A percentile compares a stretch with the other conserved stretches of the same genome.
phyloP scores from a whole-genome alignment of 2,888 invertebrate species.

The Eurytoma adleriae region DNA sequence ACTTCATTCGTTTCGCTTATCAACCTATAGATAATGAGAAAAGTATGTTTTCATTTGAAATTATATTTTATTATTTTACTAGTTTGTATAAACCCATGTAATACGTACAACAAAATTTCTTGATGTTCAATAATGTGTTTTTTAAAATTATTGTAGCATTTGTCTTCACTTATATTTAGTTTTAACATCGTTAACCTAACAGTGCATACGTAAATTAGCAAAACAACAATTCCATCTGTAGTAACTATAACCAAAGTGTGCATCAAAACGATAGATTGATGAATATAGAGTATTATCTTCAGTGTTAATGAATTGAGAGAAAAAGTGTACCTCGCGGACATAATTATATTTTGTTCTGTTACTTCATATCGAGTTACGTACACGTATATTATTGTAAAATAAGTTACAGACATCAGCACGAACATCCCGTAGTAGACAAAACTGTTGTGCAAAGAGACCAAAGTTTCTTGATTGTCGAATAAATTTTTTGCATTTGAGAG shows the following conservation, averaged over 20 bases:
- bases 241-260: neutral
- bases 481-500: neutral
- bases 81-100: neutral
- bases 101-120: constrained; percentile 1
- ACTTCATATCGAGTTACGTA: neutral
- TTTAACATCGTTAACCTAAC: constrained; percentile 1
- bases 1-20: constrained; percentile 5
- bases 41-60: no score
- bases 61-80: neutral
- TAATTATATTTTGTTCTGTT: neutral
- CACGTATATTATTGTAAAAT: neutral
- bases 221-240: neutral
- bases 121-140: neutral
- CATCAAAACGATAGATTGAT: neutral
- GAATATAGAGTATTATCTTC: neutral
- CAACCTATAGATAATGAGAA: neutral
- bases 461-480: neutral
- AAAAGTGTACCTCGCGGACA: neutral
- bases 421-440: neutral
- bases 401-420: neutral
- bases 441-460: neutral
- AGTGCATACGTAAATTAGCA: neutral
- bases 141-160: neutral
- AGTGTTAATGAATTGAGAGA: neutral
- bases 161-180: neutral